Percentiles rank a stretch among this genome's conserved stretches.
phyloP scores from a whole-genome alignment of 2,113 vertebrate species.

The Cyprinodon variegatus region DNA sequence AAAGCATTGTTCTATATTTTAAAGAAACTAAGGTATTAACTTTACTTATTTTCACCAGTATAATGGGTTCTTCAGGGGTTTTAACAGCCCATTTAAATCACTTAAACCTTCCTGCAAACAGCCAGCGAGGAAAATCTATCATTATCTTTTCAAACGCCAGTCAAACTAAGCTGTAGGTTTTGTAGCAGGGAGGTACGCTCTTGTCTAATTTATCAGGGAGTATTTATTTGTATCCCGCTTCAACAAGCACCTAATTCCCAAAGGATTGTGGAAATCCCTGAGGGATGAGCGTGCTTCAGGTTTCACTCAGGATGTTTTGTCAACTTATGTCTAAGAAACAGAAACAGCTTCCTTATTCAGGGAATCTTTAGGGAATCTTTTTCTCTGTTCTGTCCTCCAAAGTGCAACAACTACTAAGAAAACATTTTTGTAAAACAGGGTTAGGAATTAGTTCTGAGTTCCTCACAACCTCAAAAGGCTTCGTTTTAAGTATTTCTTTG shows the following conservation, averaged over 20 bases:
- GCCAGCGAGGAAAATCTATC: slow-evolving; percentile 22
- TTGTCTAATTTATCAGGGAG: slow-evolving; percentile 27
- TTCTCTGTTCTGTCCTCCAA: background rate
- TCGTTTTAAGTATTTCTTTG: no score
- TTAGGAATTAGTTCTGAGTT: no score
- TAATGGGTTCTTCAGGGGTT: slow-evolving; percentile 55
- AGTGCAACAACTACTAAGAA: slow-evolving; percentile 35
- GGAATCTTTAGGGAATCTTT: slow-evolving; percentile 20
- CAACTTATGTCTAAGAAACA: slow-evolving; percentile 19
- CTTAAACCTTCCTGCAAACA: slow-evolving; percentile 46
- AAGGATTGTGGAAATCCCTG: slow-evolving; percentile 20
- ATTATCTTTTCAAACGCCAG: slow-evolving; percentile 38
- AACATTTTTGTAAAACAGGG: background rate
- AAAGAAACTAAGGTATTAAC: slow-evolving; percentile 19
- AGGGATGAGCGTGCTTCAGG: slow-evolving; percentile 4
- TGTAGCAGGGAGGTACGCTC: background rate
- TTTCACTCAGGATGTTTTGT: slow-evolving; percentile 31
- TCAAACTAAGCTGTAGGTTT: slow-evolving; percentile 40
- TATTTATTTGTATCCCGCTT: background rate
- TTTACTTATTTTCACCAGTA: slow-evolving; percentile 41
- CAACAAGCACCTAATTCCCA: slow-evolving; percentile 10
- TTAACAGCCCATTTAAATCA: slow-evolving; percentile 39
- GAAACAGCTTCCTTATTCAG: slow-evolving; percentile 13
- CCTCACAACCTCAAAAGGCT: no score
- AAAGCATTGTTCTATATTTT: slow-evolving; percentile 17